Evolutionary conservation across 37 sponge, comb jelly and placozoan species (phyloP).

Genomic region (Haliclona indistincta): DNA sequence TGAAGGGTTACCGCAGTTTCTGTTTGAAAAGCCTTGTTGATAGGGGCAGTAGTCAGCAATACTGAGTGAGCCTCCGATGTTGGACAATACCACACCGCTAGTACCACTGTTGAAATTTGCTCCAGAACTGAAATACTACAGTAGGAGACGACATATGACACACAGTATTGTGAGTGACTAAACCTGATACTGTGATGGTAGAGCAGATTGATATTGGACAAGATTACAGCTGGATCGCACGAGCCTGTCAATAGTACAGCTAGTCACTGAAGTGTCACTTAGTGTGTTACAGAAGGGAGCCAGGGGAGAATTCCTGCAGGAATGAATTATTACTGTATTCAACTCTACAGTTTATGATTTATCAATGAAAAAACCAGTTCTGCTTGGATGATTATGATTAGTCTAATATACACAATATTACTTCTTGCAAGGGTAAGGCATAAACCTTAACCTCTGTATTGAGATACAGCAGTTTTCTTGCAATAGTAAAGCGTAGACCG

Average conservation of each 20-base stretch:
- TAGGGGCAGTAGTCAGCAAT: slow-evolving; percentile 3
- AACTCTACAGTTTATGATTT: too few species aligned
- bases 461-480: too few species aligned
- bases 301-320: too few species aligned
- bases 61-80: neutral
- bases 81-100: too few species aligned
- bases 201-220: neutral
- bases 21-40: neutral
- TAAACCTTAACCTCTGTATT: too few species aligned
- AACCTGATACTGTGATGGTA: slow-evolving; percentile 12
- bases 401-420: too few species aligned
- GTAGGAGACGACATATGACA: neutral
- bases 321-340: too few species aligned
- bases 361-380: too few species aligned
- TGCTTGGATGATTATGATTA: too few species aligned
- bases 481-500: too few species aligned
- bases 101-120: too few species aligned
- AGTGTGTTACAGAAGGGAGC: slow-evolving; percentile 9
- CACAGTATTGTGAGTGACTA: neutral
- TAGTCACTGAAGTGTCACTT: neutral
- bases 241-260: neutral
- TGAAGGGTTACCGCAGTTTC: neutral
- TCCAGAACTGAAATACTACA: slow-evolving; percentile 20
- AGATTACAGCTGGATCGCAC: slow-evolving; percentile 1
- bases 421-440: too few species aligned